Percentiles rank a stretch among this genome's conserved stretches.
These are phyloP conservation scores for Psilanteris sp. DNA, from an alignment of 1,140 invertebrate genomes.

Conservation along the genomic window DNA sequence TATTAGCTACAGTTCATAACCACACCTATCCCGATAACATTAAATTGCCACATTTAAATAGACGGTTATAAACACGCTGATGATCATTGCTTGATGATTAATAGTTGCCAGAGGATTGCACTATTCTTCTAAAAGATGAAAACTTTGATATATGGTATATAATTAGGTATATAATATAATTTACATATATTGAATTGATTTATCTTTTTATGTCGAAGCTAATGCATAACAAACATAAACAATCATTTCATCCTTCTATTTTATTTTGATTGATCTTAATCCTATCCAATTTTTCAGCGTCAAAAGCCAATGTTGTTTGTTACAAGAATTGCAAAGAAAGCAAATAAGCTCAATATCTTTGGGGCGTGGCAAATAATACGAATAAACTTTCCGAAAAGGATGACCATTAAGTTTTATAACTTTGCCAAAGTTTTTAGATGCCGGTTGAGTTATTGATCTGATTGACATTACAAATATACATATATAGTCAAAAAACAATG, in stretches of 20 bases:
- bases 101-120: too few relatives aligned
- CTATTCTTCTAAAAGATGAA: too few relatives aligned
- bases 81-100: too few relatives aligned
- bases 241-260: slow-evolving; percentile 1
- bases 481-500: slow-evolving; percentile 1
- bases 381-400: slow-evolving; percentile 18
- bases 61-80: not conserved
- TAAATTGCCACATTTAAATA: slow-evolving; percentile 23
- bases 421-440: slow-evolving; percentile 1
- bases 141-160: too few relatives aligned
- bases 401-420: slow-evolving; percentile 41
- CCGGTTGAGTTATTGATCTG: slow-evolving; percentile 15
- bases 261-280: slow-evolving; percentile 31
- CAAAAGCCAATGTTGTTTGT: slow-evolving; percentile 6
- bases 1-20: slow-evolving; percentile 25
- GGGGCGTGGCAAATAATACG: slow-evolving; percentile 1
- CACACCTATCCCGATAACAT: slow-evolving; percentile 21
- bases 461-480: slow-evolving; percentile 3
- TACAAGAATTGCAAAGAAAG: slow-evolving; percentile 12
- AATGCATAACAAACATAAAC: not conserved
- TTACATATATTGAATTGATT: too few relatives aligned
- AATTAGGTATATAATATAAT: too few relatives aligned
- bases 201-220: too few relatives aligned
- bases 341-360: slow-evolving; percentile 25
- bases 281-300: slow-evolving; percentile 35